phyloP scores from a whole-genome alignment of 1,140 invertebrate species.

The Drosophila tropicalis region DNA sequence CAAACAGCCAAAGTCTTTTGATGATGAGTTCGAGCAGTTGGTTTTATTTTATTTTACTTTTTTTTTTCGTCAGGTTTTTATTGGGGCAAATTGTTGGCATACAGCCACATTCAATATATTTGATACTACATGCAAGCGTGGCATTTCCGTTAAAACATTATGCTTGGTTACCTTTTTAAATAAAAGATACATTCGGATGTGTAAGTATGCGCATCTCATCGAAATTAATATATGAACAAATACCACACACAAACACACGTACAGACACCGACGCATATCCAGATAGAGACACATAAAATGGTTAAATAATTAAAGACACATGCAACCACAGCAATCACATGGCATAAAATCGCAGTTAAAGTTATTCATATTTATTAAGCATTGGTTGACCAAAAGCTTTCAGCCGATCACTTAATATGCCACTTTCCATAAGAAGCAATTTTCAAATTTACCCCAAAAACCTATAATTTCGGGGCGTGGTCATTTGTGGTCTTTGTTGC shows the following conservation, averaged over 20 bases:
- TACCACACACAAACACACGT: slow-evolving; percentile 10
- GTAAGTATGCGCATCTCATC: slow-evolving; percentile 58
- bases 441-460: neutral
- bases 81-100: neutral
- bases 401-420: slow-evolving; percentile 2
- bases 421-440: neutral
- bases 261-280: slow-evolving; percentile 25
- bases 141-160: slow-evolving; percentile 71
- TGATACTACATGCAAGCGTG: slow-evolving; percentile 13
- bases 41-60: neutral
- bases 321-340: slow-evolving; percentile 49
- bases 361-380: slow-evolving; percentile 67
- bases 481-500: slow-evolving; percentile 66
- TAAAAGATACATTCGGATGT: slow-evolving; percentile 59
- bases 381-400: slow-evolving; percentile 34
- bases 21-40: neutral
- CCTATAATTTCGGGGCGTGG: slow-evolving; percentile 27
- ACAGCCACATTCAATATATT: slow-evolving; percentile 24
- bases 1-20: neutral
- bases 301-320: slow-evolving; percentile 60
- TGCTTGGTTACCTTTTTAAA: slow-evolving; percentile 54
- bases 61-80: neutral
- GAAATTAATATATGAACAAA: slow-evolving; percentile 11
- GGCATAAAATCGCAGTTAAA: slow-evolving; percentile 43
- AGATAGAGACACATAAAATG: slow-evolving; percentile 36